Percentiles rank a stretch among this genome's conserved stretches.
Conservation (phyloP, 2,113 vertebrate genomes). For the Macheiramphus alcinus region DNA sequence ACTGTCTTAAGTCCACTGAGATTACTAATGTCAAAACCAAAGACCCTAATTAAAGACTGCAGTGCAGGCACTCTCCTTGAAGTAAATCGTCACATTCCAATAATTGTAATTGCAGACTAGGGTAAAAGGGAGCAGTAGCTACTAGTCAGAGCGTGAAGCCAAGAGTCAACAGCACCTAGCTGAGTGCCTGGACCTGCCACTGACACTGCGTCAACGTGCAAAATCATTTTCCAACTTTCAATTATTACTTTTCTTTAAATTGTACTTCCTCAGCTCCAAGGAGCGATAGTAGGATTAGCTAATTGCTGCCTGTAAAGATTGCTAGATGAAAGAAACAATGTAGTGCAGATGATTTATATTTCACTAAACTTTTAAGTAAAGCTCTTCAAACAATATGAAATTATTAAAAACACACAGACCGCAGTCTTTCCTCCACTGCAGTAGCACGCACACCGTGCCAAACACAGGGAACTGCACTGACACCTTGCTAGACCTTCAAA, state of each 20-base stretch:
- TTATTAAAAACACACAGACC: neutral
- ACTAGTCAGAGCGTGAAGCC: neutral
- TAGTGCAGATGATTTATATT: neutral
- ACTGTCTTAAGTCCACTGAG: neutral
- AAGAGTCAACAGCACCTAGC: neutral
- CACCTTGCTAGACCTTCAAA: neutral
- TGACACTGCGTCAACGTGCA: neutral
- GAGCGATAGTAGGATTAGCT: neutral
- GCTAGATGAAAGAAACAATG: neutral
- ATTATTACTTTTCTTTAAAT: neutral
- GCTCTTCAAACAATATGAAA: neutral
- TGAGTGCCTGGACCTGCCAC: neutral
- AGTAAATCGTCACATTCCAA: neutral
- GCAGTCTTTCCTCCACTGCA: neutral
- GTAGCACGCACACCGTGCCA: fast-evolving
- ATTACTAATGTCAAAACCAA: neutral
- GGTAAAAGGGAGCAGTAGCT: neutral
- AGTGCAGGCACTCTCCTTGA: neutral
- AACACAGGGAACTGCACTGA: neutral
- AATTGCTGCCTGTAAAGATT: neutral
- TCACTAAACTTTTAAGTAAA: neutral
- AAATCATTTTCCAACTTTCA: neutral
- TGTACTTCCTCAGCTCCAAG: neutral
- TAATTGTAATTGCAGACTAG: neutral
- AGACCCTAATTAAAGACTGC: neutral